Conservation (phyloP, 2,113 vertebrate species). For the Esox niger region DNA sequence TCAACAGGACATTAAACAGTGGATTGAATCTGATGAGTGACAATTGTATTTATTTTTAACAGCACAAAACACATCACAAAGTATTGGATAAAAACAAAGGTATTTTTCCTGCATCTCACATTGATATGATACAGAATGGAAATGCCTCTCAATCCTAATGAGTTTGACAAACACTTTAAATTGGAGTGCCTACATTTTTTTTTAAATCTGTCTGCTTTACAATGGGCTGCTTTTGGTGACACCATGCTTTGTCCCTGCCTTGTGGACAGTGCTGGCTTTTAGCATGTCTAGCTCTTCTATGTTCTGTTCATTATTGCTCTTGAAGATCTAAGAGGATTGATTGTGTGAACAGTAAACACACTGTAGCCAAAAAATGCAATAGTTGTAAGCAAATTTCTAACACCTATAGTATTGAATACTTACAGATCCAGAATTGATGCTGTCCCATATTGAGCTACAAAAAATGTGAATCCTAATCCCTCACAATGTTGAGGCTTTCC, state of each 20-base stretch:
- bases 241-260: too few relatives aligned
- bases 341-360: not conserved
- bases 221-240: too few relatives aligned
- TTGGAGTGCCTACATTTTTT: not conserved
- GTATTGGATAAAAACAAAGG: not conserved
- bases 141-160: not conserved
- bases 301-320: too few relatives aligned
- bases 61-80: constrained; percentile 12
- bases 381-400: constrained; percentile 4
- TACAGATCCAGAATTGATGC: constrained; percentile 4
- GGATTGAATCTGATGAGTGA: not conserved
- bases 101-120: not conserved
- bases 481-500: not conserved
- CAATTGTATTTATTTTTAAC: not conserved
- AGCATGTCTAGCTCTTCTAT: too few relatives aligned
- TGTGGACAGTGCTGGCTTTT: too few relatives aligned
- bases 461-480: not conserved
- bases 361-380: not conserved
- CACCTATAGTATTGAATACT: not conserved
- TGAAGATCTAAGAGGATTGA: not conserved
- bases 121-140: not conserved
- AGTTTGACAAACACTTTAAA: not conserved
- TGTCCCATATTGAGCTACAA: constrained; percentile 1
- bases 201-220: too few relatives aligned
- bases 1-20: not conserved